A percentile compares a stretch with the other conserved stretches of the same genome.
Conservation (phyloP, 2,888 invertebrate species). For the Clanis bilineata region DNA sequence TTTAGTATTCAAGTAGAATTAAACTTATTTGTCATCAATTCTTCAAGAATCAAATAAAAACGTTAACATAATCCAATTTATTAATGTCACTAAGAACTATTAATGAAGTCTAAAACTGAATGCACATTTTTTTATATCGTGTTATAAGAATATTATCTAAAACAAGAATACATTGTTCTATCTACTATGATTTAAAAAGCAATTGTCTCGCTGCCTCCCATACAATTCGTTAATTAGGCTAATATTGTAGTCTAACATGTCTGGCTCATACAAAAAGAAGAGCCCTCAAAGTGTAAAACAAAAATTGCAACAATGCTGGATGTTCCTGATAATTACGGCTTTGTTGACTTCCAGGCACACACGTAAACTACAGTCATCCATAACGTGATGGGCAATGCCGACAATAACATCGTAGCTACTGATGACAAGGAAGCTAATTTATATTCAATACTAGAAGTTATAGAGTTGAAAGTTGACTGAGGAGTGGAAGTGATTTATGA, state of each 20-base stretch:
- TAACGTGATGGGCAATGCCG: slow-evolving; percentile 35
- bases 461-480: slow-evolving; percentile 34
- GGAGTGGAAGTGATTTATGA: slow-evolving; percentile 23
- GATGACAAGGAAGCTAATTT: slow-evolving; percentile 8
- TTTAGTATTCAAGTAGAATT: too few relatives aligned
- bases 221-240: background rate
- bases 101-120: too few relatives aligned
- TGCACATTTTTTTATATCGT: too few relatives aligned
- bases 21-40: too few relatives aligned
- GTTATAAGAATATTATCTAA: too few relatives aligned
- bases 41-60: too few relatives aligned
- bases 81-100: too few relatives aligned
- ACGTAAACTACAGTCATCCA: slow-evolving; percentile 51
- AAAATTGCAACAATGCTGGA: slow-evolving; percentile 19
- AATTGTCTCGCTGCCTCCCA: background rate
- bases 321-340: slow-evolving; percentile 33
- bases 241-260: background rate
- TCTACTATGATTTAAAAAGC: too few relatives aligned
- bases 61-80: too few relatives aligned
- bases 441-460: slow-evolving; percentile 8
- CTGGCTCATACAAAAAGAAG: background rate
- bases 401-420: slow-evolving; percentile 22
- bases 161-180: too few relatives aligned
- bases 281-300: slow-evolving; percentile 1
- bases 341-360: slow-evolving; percentile 48